Base-by-base conservation (phyloP, 1,140 invertebrate genomes). In the Solen grandis region DNA sequence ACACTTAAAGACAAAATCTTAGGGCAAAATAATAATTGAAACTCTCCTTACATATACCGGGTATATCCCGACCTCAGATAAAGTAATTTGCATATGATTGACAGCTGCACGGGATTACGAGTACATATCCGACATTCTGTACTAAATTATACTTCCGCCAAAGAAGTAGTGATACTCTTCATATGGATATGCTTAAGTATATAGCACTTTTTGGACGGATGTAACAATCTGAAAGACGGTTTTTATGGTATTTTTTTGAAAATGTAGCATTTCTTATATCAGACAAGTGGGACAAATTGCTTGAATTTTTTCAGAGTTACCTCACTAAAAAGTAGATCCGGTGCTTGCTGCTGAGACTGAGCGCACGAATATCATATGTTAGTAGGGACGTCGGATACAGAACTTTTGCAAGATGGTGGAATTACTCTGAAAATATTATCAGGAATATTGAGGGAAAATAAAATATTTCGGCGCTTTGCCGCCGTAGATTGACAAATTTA, bases 51-150 rank as follows among this genome's bases (percentile, higher is more conserved):
- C 14, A 22, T 66, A 29, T 25, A 5, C 50, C 25, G 14, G 22
- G 2, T 50, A 13, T 13, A 10, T 13, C 36, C 75, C 50, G 52
- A 41, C 63, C 35, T 27, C 60, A 46, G 63, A 46, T 38, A 54
- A 31, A 22, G 22, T 31, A 5, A 82, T 82, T 82, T 82, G 81
- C 81, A 82, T 82, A 82, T 82, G 81, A 82, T 82, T 82, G 81
- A 73, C 81, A 82, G 81, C 54, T 69, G 65, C 65, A 55, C 46
- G 54, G 38, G 54, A 25, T 62, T 46, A 54, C 52, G 46, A 60
- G 63, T 46, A 65, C 35, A 66, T 8, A 35, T 3, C 63, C n/a
- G 27, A 35, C 19, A 16, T 19, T 66, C 10, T 38, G 29, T n/a
- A 36, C 1, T n/a, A 31, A 5, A 8, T 38, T 31, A 27, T 25